Evolutionary conservation across 2,888 invertebrate genomes (phyloP).

Genomic region (Caenorhabditis sp.): DNA sequence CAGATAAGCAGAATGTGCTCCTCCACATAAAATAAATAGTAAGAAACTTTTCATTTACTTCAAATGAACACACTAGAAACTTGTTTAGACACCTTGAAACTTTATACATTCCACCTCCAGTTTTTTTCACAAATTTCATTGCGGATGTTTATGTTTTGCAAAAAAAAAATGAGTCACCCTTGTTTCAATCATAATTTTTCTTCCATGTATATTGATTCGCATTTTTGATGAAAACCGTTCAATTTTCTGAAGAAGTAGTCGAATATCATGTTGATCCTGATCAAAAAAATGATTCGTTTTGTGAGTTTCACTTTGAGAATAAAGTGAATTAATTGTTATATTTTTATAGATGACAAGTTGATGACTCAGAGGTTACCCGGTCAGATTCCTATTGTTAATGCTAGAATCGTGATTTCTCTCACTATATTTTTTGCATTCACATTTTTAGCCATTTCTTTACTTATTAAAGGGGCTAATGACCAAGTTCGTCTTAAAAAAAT

Average conservation of each 20-base stretch:
- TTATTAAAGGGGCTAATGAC: constrained; percentile 16
- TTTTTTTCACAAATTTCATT: too few species aligned
- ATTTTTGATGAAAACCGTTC: neutral
- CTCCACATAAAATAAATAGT: too few species aligned
- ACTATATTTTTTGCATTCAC: constrained; percentile 29
- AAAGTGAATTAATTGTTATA: too few species aligned
- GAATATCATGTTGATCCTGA: constrained; percentile 8
- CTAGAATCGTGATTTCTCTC: constrained; percentile 14
- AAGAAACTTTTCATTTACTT: too few species aligned
- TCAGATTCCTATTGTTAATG: constrained; percentile 6
- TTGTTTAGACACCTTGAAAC: too few species aligned
- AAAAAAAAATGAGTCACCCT: neutral
- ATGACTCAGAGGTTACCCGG: constrained; percentile 26
- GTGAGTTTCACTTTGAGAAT: too few species aligned
- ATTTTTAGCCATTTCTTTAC: constrained; percentile 25
- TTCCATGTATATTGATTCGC: neutral
- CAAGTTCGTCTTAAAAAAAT: constrained; percentile 11
- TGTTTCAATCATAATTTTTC: neutral
- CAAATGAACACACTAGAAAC: too few species aligned
- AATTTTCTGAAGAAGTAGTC: constrained; percentile 7
- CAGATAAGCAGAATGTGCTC: too few species aligned
- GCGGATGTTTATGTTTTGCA: too few species aligned
- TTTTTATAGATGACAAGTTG: constrained; percentile 14
- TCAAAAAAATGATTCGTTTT: neutral
- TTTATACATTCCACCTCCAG: too few species aligned